These are phyloP conservation scores for Athrips mouffetella DNA, from an alignment of 2,888 invertebrate species.

Conservation along the genomic window DNA sequence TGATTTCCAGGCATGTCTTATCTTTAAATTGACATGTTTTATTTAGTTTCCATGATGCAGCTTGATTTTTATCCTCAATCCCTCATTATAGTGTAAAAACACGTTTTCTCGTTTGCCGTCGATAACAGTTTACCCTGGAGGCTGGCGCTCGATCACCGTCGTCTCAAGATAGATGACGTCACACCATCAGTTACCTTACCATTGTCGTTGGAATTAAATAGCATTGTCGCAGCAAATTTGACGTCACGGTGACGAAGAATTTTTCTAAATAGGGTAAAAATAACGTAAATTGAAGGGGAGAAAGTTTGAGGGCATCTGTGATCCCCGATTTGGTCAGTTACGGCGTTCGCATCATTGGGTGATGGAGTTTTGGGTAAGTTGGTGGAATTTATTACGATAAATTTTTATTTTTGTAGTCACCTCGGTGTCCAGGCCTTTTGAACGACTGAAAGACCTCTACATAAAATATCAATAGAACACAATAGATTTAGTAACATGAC, in stretches of 20 bases:
- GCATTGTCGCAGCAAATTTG: conserved; percentile 40
- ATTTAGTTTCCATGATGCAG: background rate
- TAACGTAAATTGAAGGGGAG: too few species aligned
- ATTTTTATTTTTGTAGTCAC: background rate
- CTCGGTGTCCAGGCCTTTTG: too few species aligned
- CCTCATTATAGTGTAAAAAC: background rate
- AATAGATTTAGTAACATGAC: too few species aligned
- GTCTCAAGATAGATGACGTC: conserved; percentile 32
- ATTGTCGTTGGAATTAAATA: conserved; percentile 53
- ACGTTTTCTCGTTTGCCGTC: background rate
- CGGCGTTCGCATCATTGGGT: conserved; percentile 7
- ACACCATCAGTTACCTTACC: conserved; percentile 25
- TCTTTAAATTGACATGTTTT: too few species aligned
- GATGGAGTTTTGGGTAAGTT: conserved; percentile 6
- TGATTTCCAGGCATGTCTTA: too few species aligned
- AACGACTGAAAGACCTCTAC: too few species aligned
- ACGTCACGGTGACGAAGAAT: background rate
- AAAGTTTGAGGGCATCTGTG: background rate
- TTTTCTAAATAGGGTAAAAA: background rate
- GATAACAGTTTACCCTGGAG: conserved; percentile 3
- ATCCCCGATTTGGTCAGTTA: conserved; percentile 6
- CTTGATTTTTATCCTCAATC: background rate
- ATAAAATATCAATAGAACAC: too few species aligned
- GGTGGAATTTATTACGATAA: background rate
- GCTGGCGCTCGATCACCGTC: conserved; percentile 7